These are phyloP conservation scores for Motacilla tschutschensis DNA, from an alignment of 2,113 vertebrate species.

Conservation along the genomic window DNA sequence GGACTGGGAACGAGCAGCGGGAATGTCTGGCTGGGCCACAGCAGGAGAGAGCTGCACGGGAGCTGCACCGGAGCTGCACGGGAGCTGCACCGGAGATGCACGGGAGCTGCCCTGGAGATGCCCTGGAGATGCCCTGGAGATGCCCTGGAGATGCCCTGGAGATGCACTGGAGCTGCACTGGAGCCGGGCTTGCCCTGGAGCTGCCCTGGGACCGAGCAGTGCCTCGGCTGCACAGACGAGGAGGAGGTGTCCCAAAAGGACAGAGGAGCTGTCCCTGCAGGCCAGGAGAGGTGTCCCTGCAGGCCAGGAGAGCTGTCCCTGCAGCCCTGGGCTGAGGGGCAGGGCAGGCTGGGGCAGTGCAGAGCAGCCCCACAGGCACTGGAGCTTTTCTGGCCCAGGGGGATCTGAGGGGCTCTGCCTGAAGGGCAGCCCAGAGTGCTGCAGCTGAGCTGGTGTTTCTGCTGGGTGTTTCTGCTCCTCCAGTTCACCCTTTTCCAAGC, in stretches of 20 bases:
- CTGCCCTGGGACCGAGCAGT: background rate
- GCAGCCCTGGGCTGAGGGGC: background rate
- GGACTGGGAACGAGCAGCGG: background rate
- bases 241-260: background rate
- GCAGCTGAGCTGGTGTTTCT: background rate
- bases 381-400: background rate
- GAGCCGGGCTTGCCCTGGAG: too few species aligned
- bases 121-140: background rate
- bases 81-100: too few species aligned
- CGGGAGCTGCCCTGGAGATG: too few species aligned
- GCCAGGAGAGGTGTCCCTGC: background rate
- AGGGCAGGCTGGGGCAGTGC: background rate
- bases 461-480: background rate
- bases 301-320: background rate
- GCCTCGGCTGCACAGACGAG: rapidly evolving
- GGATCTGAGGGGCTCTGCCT: background rate
- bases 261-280: background rate
- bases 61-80: background rate
- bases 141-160: too few species aligned
- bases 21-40: background rate
- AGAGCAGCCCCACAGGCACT: background rate
- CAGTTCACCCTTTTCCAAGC: background rate
- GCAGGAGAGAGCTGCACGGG: background rate
- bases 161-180: too few species aligned
- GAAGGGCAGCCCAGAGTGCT: background rate